Percentiles rank a stretch among this genome's conserved stretches.
These are phyloP conservation scores for Oncorhynchus kisutch DNA, from an alignment of 2,113 vertebrate species.

Conservation along the genomic window DNA sequence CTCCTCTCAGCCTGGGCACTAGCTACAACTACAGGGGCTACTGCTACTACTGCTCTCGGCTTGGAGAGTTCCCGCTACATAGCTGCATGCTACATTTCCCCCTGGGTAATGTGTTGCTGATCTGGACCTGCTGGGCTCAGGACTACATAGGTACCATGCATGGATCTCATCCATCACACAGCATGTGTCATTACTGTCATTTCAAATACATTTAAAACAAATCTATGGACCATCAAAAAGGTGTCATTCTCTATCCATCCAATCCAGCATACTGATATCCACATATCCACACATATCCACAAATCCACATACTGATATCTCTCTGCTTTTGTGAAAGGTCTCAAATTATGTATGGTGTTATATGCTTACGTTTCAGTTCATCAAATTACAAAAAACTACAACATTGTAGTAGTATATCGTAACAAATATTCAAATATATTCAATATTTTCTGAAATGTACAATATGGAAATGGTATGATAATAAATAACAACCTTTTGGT, in stretches of 20 bases:
- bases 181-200: slow-evolving; percentile 70
- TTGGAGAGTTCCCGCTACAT: slow-evolving; percentile 49
- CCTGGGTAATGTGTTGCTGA: slow-evolving; percentile 72
- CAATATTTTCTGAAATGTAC: neutral
- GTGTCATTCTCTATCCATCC: neutral
- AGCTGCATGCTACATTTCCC: slow-evolving; percentile 64
- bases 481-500: neutral
- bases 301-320: neutral
- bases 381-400: neutral
- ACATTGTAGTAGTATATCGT: neutral
- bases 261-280: neutral
- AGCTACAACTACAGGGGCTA: slow-evolving; percentile 1
- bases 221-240: neutral
- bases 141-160: slow-evolving; percentile 67
- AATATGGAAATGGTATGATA: neutral
- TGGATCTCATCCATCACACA: slow-evolving; percentile 76
- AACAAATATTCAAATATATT: neutral
- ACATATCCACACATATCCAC: too few relatives aligned
- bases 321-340: neutral
- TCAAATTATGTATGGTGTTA: neutral
- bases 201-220: slow-evolving; percentile 74
- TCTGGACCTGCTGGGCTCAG: slow-evolving; percentile 73
- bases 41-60: neutral
- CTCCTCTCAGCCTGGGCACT: slow-evolving; percentile 49
- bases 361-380: neutral